Conservation (phyloP, 2,888 invertebrate species). For the Eupithecia abbreviata region DNA sequence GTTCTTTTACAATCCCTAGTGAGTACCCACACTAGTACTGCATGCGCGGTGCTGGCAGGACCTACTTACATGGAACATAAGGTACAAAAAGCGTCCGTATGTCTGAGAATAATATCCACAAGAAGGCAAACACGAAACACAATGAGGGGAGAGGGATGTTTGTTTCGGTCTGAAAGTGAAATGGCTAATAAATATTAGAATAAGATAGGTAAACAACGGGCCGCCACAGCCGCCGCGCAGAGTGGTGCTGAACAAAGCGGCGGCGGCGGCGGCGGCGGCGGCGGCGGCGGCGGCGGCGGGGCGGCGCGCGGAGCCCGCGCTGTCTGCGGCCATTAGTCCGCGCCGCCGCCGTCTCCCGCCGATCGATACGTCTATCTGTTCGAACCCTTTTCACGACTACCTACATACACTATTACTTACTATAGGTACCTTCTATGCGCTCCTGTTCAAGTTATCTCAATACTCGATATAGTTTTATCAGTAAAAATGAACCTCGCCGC, state of each 20-base stretch:
- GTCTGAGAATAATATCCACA: background rate
- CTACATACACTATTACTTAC: background rate
- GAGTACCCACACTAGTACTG: too few species aligned
- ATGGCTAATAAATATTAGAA: conserved; percentile 29
- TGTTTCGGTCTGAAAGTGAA: conserved; percentile 16
- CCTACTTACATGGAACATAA: too few species aligned
- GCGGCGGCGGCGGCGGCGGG: too few species aligned
- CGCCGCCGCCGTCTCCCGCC: background rate
- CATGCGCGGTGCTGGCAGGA: too few species aligned
- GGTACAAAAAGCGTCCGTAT: background rate
- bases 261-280: too few species aligned
- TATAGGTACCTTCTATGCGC: background rate
- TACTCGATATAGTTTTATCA: background rate
- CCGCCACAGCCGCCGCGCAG: background rate
- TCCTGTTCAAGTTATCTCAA: background rate
- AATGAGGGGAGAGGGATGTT: conserved; percentile 12
- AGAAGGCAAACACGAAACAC: conserved; percentile 18
- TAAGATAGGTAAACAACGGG: conserved; percentile 12
- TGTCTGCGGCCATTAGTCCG: background rate
- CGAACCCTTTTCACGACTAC: background rate
- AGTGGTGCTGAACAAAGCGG: conserved; percentile 15
- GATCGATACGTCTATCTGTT: conserved; percentile 4
- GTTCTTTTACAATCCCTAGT: too few species aligned
- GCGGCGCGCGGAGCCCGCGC: too few species aligned
- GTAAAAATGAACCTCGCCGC: too few species aligned